Evolutionary conservation across 2,797 vertebrate species (phyloP).

Genomic region (Peromyscus attwateri): DNA sequence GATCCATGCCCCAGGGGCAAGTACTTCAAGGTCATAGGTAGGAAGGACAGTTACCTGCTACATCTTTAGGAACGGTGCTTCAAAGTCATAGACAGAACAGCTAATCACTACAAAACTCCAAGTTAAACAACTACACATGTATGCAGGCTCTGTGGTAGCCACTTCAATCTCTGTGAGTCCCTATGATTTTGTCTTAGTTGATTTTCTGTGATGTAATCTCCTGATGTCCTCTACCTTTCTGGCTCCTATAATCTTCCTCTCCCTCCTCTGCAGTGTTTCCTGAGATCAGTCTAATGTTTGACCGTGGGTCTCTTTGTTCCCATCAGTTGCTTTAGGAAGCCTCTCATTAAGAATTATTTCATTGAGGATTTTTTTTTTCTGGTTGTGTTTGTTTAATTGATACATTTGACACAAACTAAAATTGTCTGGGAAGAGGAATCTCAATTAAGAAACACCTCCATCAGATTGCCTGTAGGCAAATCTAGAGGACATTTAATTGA

Average conservation of each 20-base stretch:
- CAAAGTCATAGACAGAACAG: too few species aligned
- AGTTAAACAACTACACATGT: background rate
- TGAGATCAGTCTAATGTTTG: background rate
- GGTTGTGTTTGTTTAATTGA: background rate
- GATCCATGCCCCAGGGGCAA: too few species aligned
- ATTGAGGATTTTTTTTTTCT: background rate
- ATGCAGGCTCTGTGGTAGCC: background rate
- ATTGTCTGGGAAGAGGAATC: background rate
- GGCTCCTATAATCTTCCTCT: background rate
- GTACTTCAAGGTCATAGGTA: too few species aligned
- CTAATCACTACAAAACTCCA: background rate
- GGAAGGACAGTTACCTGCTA: too few species aligned
- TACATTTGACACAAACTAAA: background rate
- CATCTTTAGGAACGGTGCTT: too few species aligned
- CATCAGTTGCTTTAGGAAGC: background rate
- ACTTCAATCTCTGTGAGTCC: background rate
- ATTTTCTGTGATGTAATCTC: background rate
- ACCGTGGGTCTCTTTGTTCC: background rate
- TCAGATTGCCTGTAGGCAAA: background rate
- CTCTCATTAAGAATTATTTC: background rate
- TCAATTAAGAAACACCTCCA: background rate
- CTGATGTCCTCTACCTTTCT: background rate
- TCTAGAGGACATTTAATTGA: background rate
- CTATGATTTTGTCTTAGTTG: background rate
- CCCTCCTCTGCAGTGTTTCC: background rate